A percentile compares a stretch with the other conserved stretches of the same genome.
phyloP scores from a whole-genome alignment of 2,888 invertebrate species.

The Hydriomena furcata region DNA sequence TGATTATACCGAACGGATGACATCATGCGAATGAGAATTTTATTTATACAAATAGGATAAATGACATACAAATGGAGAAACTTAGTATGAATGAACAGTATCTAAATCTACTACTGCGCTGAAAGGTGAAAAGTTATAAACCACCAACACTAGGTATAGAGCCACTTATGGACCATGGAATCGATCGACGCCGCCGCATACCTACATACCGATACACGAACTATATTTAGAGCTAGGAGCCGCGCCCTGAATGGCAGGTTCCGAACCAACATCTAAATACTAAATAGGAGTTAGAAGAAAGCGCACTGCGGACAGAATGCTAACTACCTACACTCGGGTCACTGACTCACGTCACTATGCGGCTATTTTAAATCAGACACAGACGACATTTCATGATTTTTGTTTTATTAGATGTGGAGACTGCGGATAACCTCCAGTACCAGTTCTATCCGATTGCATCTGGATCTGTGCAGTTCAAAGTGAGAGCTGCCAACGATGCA shows the following conservation, averaged over 20 bases:
- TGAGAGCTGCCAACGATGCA: conserved; percentile 92
- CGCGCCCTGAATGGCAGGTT: conserved; percentile 48
- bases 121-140: too few relatives aligned
- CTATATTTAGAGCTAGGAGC: conserved; percentile 63
- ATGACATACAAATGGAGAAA: too few relatives aligned
- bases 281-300: conserved; percentile 47
- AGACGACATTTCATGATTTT: conserved; percentile 18
- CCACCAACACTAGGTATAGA: too few relatives aligned
- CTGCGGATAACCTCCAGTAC: conserved; percentile 92
- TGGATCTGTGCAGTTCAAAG: conserved; percentile 89
- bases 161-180: too few relatives aligned
- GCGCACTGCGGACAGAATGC: conserved; percentile 40
- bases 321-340: conserved; percentile 34
- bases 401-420: conserved; percentile 87
- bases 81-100: too few relatives aligned
- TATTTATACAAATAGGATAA: too few relatives aligned
- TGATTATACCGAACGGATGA: conserved; percentile 40
- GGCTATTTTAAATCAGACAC: conserved; percentile 30
- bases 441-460: conserved; percentile 89
- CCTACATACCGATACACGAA: conserved; percentile 40
- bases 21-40: conserved; percentile 39
- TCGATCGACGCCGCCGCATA: conserved; percentile 45
- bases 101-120: too few relatives aligned
- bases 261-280: conserved; percentile 38
- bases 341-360: conserved; percentile 31